Conservation (phyloP, 1,140 invertebrate species). For the Aleiodes sp. region DNA sequence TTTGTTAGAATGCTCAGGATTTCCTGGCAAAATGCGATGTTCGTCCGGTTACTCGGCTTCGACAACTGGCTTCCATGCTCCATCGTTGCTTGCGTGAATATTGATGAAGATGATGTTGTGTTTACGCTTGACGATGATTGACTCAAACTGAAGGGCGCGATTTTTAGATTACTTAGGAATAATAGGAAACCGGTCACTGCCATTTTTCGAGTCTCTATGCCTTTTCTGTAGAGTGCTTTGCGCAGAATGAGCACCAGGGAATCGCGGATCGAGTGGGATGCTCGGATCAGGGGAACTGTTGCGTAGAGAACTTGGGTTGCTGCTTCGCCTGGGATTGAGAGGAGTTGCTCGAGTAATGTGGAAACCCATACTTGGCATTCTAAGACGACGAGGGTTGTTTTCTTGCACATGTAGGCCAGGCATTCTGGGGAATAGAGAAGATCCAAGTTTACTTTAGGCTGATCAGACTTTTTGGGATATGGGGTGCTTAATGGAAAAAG, state of each 20-base stretch:
- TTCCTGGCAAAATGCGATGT: slow-evolving; percentile 70
- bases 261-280: slow-evolving; percentile 64
- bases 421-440: slow-evolving; percentile 61
- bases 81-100: slow-evolving; percentile 61
- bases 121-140: slow-evolving; percentile 53
- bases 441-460: no score
- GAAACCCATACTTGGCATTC: slow-evolving; percentile 64
- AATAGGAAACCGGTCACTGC: slow-evolving; percentile 69
- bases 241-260: slow-evolving; percentile 68
- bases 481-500: no score
- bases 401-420: slow-evolving; percentile 63
- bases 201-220: slow-evolving; percentile 64
- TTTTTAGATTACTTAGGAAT: slow-evolving; percentile 66
- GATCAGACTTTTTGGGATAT: no score
- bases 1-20: slow-evolving; percentile 70
- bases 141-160: slow-evolving; percentile 62
- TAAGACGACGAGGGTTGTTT: slow-evolving; percentile 60
- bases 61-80: slow-evolving; percentile 44
- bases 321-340: slow-evolving; percentile 55
- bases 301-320: slow-evolving; percentile 64
- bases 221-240: slow-evolving; percentile 68
- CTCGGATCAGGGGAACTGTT: slow-evolving; percentile 64
- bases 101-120: slow-evolving; percentile 61
- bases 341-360: slow-evolving; percentile 64
- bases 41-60: slow-evolving; percentile 53